Evolutionary conservation across 2,113 vertebrate species (phyloP).

Genomic region (Genyomyrus donnyi): DNA sequence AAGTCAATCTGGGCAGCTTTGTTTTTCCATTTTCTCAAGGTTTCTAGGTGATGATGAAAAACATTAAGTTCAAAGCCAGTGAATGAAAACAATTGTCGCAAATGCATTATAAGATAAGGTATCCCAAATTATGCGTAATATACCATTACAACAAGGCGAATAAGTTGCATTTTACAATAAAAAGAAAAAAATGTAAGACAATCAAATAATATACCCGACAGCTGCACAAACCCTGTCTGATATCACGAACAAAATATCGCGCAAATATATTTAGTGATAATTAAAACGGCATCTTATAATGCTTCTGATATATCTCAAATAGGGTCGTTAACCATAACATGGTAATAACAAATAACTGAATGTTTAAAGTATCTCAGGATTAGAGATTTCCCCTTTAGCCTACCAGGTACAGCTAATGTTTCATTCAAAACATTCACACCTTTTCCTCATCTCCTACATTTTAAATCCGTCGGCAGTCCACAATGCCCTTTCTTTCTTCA

Average conservation of each 20-base stretch:
- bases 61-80: slow-evolving; percentile 73
- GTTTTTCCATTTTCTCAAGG: slow-evolving; percentile 59
- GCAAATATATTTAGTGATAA: neutral
- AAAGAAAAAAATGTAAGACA: neutral
- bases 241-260: neutral
- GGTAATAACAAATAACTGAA: neutral
- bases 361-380: neutral
- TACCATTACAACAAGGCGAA: neutral
- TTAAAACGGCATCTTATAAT: neutral
- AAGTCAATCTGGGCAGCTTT: slow-evolving; percentile 32
- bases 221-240: neutral
- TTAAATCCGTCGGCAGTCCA: neutral
- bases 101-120: neutral
- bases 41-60: slow-evolving; percentile 68
- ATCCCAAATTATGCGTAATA: neutral
- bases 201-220: neutral
- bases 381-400: neutral
- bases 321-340: neutral
- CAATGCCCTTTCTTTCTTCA: neutral
- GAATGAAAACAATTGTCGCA: slow-evolving; percentile 43
- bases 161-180: neutral
- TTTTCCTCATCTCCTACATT: neutral
- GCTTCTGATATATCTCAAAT: neutral
- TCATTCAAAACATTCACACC: neutral
- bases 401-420: neutral